Evolutionary conservation across 2,797 vertebrate genomes (phyloP).

Genomic region (Hydrolagus colliei): DNA sequence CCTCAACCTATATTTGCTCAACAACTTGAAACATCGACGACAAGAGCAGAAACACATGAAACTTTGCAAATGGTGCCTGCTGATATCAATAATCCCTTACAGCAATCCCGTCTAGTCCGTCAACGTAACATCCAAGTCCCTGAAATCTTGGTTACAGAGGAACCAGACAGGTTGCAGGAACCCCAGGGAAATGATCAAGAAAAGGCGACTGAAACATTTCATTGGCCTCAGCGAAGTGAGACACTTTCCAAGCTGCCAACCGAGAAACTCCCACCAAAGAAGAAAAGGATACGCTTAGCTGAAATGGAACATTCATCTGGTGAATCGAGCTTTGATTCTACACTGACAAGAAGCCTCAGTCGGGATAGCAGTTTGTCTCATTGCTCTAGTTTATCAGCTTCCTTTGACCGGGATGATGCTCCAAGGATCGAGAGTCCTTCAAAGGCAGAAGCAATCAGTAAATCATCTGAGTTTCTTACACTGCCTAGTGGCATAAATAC

Average conservation of each 20-base stretch:
- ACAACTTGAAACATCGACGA: conserved; percentile 48
- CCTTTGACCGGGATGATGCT: conserved; percentile 83
- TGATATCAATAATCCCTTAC: conserved; percentile 57
- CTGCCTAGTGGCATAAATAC: conserved; percentile 69
- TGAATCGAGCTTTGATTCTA: conserved; percentile 87
- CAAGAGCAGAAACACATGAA: conserved; percentile 53
- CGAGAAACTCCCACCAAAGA: conserved; percentile 94
- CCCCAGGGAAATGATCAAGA: conserved; percentile 67
- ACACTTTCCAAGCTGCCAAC: conserved; percentile 88
- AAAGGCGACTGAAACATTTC: conserved; percentile 77
- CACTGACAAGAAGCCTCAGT: conserved; percentile 83
- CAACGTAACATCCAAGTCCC: conserved; percentile 96
- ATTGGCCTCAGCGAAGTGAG: conserved; percentile 92
- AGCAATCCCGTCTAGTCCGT: conserved; percentile 79
- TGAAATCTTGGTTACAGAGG: conserved; percentile 94
- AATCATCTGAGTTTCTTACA: conserved; percentile 66
- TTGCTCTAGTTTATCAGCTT: conserved; percentile 85
- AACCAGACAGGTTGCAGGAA: conserved; percentile 83
- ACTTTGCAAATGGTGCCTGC: conserved; percentile 43
- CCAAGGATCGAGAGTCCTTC: conserved; percentile 70
- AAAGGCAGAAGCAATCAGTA: conserved; percentile 62
- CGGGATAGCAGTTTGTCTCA: conserved; percentile 88
- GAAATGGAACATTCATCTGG: conserved; percentile 91
- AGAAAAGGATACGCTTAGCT: conserved; percentile 90
- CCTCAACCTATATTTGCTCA: conserved; percentile 51